Evolutionary conservation across 2,797 vertebrate genomes (phyloP).

Genomic region (Amphiprion clarkii): DNA sequence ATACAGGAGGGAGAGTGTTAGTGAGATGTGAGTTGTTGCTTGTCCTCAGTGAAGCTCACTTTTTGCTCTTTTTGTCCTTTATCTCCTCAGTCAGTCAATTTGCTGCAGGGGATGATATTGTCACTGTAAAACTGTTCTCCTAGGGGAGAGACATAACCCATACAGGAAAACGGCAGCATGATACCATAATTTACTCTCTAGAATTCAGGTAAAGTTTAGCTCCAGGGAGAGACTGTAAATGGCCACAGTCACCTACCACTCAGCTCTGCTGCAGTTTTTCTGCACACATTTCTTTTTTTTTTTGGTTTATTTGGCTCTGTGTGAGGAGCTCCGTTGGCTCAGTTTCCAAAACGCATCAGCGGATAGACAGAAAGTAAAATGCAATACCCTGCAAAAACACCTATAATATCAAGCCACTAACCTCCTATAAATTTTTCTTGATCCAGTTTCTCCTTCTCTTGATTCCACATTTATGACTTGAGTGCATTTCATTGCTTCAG

Average conservation of each 20-base stretch:
- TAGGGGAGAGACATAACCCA: slow-evolving; percentile 39
- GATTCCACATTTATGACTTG: slow-evolving; percentile 45
- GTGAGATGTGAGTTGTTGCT: slow-evolving; percentile 51
- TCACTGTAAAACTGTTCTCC: slow-evolving; percentile 53
- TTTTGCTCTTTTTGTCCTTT: slow-evolving; percentile 63
- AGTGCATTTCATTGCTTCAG: slow-evolving; percentile 39
- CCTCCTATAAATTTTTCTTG: slow-evolving; percentile 36
- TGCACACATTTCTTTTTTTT: slow-evolving; percentile 5
- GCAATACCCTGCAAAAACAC: slow-evolving; percentile 17
- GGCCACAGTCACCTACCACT: slow-evolving; percentile 26
- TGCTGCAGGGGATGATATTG: slow-evolving; percentile 54
- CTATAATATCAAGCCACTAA: slow-evolving; percentile 29
- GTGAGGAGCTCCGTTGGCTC: slow-evolving; percentile 10
- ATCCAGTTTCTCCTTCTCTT: slow-evolving; percentile 35
- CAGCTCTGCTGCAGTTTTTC: slow-evolving; percentile 36
- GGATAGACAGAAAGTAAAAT: slow-evolving; percentile 29
- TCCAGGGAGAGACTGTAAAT: slow-evolving; percentile 45
- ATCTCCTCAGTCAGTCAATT: slow-evolving; percentile 55
- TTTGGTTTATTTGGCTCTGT: slow-evolving; percentile 11
- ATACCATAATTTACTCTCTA: slow-evolving; percentile 54
- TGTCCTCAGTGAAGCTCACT: slow-evolving; percentile 55
- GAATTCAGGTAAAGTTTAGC: slow-evolving; percentile 47
- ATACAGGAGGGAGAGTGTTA: slow-evolving; percentile 29
- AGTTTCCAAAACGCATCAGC: slow-evolving; percentile 15
- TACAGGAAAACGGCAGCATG: slow-evolving; percentile 23